Conservation (phyloP, 2,113 vertebrate genomes). For the Glareola pratincola region DNA sequence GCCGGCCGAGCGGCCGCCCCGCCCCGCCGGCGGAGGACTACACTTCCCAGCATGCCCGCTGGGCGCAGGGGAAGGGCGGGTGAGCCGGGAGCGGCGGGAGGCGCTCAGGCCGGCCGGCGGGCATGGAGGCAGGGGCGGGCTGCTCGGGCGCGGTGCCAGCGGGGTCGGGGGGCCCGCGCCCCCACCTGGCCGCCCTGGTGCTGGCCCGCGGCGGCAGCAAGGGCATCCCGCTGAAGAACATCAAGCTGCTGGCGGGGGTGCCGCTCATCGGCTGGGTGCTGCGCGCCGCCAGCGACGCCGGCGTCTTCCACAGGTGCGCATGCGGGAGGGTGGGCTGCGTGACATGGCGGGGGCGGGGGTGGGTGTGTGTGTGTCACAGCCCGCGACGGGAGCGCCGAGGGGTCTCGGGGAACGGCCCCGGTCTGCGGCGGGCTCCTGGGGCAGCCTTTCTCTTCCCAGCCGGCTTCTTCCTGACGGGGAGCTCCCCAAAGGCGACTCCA, state of each 20-base stretch:
- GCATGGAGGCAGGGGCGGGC: slow-evolving; percentile 61
- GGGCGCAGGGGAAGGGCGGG: not conserved
- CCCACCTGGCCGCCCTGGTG: slow-evolving; percentile 78
- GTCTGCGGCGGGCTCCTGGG: not conserved
- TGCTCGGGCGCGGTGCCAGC: not conserved
- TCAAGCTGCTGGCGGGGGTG: slow-evolving; percentile 82
- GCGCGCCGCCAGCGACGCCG: slow-evolving; percentile 78
- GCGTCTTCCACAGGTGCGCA: slow-evolving; percentile 83
- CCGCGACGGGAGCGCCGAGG: fast-evolving
- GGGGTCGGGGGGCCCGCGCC: not conserved
- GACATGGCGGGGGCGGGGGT: not conserved
- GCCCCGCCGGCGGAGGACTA: not conserved
- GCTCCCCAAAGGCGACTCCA: too few species aligned
- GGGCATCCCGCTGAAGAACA: slow-evolving; percentile 88
- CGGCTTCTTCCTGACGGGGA: not conserved
- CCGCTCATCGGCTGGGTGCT: slow-evolving; percentile 88
- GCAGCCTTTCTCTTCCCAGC: too few species aligned
- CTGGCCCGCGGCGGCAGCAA: slow-evolving; percentile 89
- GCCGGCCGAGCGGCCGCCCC: not conserved
- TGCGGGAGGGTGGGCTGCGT: not conserved
- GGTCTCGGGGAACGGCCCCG: too few species aligned
- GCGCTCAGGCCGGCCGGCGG: not conserved
- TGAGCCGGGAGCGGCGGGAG: not conserved
- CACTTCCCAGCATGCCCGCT: not conserved
- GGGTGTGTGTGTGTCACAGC: too few species aligned